A percentile compares a stretch with the other conserved stretches of the same genome.
Evolutionary conservation across 2,113 vertebrate species (phyloP).

Genomic region (Triplophysa tibetana): DNA sequence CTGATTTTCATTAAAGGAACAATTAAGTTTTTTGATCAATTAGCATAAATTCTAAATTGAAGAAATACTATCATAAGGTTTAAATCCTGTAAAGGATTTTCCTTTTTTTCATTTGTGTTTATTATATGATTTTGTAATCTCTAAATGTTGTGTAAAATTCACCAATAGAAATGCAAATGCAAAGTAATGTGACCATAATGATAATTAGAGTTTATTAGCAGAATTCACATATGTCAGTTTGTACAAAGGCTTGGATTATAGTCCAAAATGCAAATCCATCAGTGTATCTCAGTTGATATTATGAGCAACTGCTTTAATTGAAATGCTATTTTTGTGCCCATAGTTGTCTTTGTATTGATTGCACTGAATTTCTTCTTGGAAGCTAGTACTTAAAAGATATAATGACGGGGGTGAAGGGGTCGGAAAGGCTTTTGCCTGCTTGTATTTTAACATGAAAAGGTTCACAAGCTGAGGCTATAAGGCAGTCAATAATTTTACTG

Average conservation of each 20-base stretch:
- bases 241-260: not conserved
- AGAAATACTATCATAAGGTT: too few species aligned
- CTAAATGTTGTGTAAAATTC: too few species aligned
- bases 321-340: not conserved
- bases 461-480: not conserved
- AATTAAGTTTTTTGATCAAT: too few species aligned
- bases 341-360: conserved; percentile 22
- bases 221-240: not conserved
- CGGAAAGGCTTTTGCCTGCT: not conserved
- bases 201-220: too few species aligned
- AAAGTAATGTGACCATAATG: too few species aligned
- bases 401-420: not conserved
- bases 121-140: too few species aligned
- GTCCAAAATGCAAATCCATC: not conserved
- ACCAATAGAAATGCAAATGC: too few species aligned
- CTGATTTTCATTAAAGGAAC: too few species aligned
- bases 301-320: not conserved
- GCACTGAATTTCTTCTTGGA: conserved; percentile 27
- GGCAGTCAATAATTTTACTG: not conserved
- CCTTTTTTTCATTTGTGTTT: too few species aligned
- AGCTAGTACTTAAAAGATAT: conserved; percentile 19
- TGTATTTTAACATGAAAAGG: not conserved
- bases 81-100: too few species aligned
- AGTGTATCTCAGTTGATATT: not conserved
- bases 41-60: too few species aligned